Conservation (phyloP, 2,888 invertebrate species). For the Strigamia crassipes region DNA sequence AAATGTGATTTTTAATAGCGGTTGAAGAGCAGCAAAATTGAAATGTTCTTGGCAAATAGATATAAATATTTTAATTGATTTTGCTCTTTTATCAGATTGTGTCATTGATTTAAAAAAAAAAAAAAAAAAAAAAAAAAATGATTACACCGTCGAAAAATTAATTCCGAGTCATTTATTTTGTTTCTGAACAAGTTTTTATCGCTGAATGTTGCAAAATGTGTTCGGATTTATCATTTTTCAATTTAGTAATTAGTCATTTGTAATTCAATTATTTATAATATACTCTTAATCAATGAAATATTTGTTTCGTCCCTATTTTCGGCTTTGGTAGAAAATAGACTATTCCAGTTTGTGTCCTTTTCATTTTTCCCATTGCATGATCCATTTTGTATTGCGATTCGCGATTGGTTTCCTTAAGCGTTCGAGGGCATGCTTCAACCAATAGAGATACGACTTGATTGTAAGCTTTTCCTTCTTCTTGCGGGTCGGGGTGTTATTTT, state of each 20-base stretch:
- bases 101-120: conserved; percentile 7
- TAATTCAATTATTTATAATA: neutral
- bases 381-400: neutral
- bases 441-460: neutral
- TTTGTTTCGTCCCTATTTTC: neutral
- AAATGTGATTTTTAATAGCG: neutral
- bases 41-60: neutral
- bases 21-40: neutral
- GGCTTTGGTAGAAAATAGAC: neutral
- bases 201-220: neutral
- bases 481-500: conserved; percentile 5
- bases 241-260: neutral
- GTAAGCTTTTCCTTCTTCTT: neutral
- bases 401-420: neutral
- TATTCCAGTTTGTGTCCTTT: conserved; percentile 7
- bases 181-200: neutral
- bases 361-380: neutral
- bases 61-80: neutral
- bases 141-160: neutral
- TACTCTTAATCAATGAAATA: neutral
- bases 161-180: neutral
- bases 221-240: neutral
- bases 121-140: neutral
- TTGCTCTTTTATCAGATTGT: conserved; percentile 32
- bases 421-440: neutral